phyloP scores from a whole-genome alignment of 2,888 invertebrate species.

The Sphaerophoria taeniata region DNA sequence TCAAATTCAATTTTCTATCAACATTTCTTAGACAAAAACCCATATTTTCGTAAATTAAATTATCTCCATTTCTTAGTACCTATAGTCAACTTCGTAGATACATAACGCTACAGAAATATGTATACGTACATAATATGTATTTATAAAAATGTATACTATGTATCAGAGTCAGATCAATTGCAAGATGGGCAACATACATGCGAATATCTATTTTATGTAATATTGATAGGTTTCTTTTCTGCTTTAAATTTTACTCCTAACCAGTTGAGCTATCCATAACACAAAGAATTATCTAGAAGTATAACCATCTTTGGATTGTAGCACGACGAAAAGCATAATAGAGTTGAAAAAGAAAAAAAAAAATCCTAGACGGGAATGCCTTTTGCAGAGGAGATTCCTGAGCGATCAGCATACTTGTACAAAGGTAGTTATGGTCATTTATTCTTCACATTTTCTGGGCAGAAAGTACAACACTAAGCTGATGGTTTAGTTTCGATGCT shows the following conservation, averaged over 20 bases:
- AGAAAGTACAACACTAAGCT: constrained; percentile 32
- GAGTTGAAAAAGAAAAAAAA: constrained; percentile 25
- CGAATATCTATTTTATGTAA: not conserved
- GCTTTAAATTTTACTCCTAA: constrained; percentile 21
- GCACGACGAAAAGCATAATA: constrained; percentile 31
- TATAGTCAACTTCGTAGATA: too few relatives aligned
- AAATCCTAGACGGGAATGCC: constrained; percentile 38
- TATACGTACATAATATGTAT: too few relatives aligned
- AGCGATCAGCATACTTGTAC: constrained; percentile 27
- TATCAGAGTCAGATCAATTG: not conserved
- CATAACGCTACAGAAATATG: too few relatives aligned
- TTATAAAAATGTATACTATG: too few relatives aligned
- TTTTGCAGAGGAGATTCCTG: constrained; percentile 41
- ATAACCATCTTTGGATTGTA: constrained; percentile 51
- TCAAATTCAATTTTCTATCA: too few relatives aligned
- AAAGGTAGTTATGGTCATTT: constrained; percentile 56
- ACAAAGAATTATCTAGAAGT: constrained; percentile 31
- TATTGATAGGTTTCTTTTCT: constrained; percentile 32
- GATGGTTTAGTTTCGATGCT: constrained; percentile 42
- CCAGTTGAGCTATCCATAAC: constrained; percentile 55
- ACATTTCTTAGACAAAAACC: too few relatives aligned
- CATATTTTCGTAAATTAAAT: too few relatives aligned
- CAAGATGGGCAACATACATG: not conserved
- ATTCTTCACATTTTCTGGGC: constrained; percentile 24
- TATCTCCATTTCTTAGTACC: too few relatives aligned